Base-by-base conservation (phyloP, 1,140 invertebrate species). In the Drosophila aff. region DNA sequence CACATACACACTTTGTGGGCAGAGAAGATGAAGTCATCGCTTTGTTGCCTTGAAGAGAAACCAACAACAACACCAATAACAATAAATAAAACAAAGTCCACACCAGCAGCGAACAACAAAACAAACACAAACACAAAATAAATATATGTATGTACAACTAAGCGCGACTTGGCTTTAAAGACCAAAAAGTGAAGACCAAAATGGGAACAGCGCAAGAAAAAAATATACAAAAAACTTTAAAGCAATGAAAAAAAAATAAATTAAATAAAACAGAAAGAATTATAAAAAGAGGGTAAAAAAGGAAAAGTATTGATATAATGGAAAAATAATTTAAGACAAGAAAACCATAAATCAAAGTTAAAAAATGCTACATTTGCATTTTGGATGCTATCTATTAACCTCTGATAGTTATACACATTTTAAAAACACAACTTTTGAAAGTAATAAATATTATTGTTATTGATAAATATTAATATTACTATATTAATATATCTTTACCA, bases 1-100 rank as follows among this genome's bases (percentile, higher is more conserved):
- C 61, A 68, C 49, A 43, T 50, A 50, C 18, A 31, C 41, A 43
- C 9, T 4, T 66, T 67, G 79, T 81, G 75, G 69, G 72, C 74
- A 79, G 67, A 62, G 82, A 66, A 85, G 82, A 85, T 85, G 82
- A 85, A 85, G 79, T 85, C 82, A 85, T 85, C 82, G 82, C 26
- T 72, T 69, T 64, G 61, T 73, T 83, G 71, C 71, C 81, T 83
- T 83, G 76, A 83, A 83, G 63, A 71, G 41, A 50, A 76, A 68
- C 23, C 38, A 67, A 33, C 31, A 62, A 41, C 26, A 62, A 63
- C 53, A 1, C 6, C 28, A 47, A 41, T 23, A 23, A 23, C 38
- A 40, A 44, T 16, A 47, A 33, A 61, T 33, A 46, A 43, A 69
- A 31, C 43, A 64, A 61, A 44, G 46, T 47, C 61, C 31, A 41